Percentiles rank a stretch among this genome's conserved stretches.
phyloP scores from a whole-genome alignment of 2,888 invertebrate genomes.

The Coecobrya sp. region DNA sequence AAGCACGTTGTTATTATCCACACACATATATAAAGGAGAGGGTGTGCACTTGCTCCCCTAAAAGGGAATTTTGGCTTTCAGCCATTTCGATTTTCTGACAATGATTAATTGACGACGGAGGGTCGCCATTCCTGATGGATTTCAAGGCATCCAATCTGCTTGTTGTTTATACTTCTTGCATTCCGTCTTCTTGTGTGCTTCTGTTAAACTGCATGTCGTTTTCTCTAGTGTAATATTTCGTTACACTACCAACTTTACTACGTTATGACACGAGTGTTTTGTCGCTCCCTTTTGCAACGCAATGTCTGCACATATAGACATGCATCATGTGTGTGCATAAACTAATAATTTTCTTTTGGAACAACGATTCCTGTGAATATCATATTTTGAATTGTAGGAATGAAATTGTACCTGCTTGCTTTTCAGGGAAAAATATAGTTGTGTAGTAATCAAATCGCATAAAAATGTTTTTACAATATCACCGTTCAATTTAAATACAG shows the following conservation, averaged over 20 bases:
- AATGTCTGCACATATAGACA: background rate
- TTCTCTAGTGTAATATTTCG: slow-evolving; percentile 20
- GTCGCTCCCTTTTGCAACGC: background rate
- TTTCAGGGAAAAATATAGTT: background rate
- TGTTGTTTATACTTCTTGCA: slow-evolving; percentile 58
- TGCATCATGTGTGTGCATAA: background rate
- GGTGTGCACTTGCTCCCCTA: slow-evolving; percentile 86
- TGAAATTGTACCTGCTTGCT: slow-evolving; percentile 29
- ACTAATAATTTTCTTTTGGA: background rate
- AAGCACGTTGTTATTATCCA: slow-evolving; percentile 9
- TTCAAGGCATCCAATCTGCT: slow-evolving; percentile 86
- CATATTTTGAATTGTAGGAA: background rate
- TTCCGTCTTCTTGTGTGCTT: slow-evolving; percentile 67
- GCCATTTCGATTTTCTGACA: slow-evolving; percentile 87
- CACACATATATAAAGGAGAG: slow-evolving; percentile 52
- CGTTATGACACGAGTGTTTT: slow-evolving; percentile 18
- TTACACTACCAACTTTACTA: slow-evolving; percentile 24
- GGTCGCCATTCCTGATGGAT: slow-evolving; percentile 87
- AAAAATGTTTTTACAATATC: slow-evolving; percentile 10
- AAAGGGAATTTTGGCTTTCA: slow-evolving; percentile 87
- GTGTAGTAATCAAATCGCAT: slow-evolving; percentile 19
- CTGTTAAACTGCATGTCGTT: slow-evolving; percentile 34
- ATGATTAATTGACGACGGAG: slow-evolving; percentile 87
- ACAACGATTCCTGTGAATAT: background rate
- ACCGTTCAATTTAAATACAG: background rate